Evolutionary conservation across 2,888 invertebrate species (phyloP), one percentile per base, ranked within the genome.

Genomic region (Meloe dianella): DNA sequence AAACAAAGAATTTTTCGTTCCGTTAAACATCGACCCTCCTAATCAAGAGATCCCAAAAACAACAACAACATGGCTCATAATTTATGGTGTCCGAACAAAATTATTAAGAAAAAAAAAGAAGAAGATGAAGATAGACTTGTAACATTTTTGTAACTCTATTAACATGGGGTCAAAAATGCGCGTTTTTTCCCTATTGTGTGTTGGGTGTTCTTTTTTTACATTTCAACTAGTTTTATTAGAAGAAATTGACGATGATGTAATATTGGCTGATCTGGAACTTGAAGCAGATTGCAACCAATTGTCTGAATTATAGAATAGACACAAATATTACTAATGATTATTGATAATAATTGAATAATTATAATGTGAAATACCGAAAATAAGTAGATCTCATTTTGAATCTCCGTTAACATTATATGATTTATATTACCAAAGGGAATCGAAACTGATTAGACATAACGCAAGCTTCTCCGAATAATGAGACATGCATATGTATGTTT

Each of bases 401-500:
- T 76, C 74, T 75, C 75, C 74, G 79, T 78, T 78, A 79, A 76
- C 76, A 73, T 74, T 67, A 67, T 68, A 78, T 79, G 79, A 80
- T 80, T 78, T 79, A 80, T 74, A 73, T 69, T 65, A 65, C 76
- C 70, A 70, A 76, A 77, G 79, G 78, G 79, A 77, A 77, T 76
- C 77, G 75, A 75, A 75, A 72, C 78, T 79, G 80, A 81, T 80
- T 80, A 80, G 79, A 80, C 78, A 73, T 71, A 72, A 74, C 73
- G 74, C 77, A 73, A 74, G 73, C 75, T 76, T 73, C 73, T 74
- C 75, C 66, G 74, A 77, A 78, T 81, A 82, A 82, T 82, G 81
- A 82, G 82, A 82, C 81, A 81, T 81, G 80, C 80, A 80, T 81
- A 82, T 81, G 79, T 78, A 82, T 82, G 78, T 71, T 71, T 75